Percentiles rank a stretch among this genome's conserved stretches.
Evolutionary conservation across 2,888 invertebrate genomes (phyloP).

Genomic region (Papilio protenor): DNA sequence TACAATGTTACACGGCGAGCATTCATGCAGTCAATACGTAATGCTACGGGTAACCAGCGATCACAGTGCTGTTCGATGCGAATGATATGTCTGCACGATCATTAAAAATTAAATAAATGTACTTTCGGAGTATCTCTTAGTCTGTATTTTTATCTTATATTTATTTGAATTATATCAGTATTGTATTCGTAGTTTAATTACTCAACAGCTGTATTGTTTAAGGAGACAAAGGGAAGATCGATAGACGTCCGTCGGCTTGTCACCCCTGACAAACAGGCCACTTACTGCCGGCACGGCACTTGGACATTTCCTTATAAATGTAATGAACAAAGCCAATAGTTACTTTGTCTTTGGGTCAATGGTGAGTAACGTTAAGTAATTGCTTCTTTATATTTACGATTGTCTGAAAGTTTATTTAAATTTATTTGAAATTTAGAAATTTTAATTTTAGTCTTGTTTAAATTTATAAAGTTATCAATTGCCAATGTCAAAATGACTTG

Average conservation of each 20-base stretch:
- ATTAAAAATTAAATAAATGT: no score
- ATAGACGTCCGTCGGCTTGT: constrained; percentile 31
- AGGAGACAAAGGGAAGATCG: constrained; percentile 35
- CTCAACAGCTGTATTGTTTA: constrained; percentile 27
- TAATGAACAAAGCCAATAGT: constrained; percentile 17
- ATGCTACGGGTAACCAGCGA: no score
- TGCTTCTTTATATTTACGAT: background rate
- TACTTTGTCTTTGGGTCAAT: constrained; percentile 9
- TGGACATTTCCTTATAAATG: constrained; percentile 28
- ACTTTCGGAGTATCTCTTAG: no score
- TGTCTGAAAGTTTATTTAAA: background rate
- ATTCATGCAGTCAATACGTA: no score
- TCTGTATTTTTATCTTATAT: no score
- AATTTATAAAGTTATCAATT: no score
- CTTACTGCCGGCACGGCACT: constrained; percentile 31
- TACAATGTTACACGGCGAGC: no score
- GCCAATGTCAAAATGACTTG: no score
- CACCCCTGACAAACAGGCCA: constrained; percentile 35
- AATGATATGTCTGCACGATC: no score
- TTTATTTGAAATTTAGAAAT: no score
- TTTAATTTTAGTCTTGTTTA: no score
- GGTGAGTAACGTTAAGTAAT: constrained; percentile 6
- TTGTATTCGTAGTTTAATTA: constrained; percentile 27
- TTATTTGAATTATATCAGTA: background rate
- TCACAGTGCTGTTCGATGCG: no score